A percentile compares a stretch with the other conserved stretches of the same genome.
Conservation (phyloP, 1,140 invertebrate genomes). For the Acromyrmex heyeri region DNA sequence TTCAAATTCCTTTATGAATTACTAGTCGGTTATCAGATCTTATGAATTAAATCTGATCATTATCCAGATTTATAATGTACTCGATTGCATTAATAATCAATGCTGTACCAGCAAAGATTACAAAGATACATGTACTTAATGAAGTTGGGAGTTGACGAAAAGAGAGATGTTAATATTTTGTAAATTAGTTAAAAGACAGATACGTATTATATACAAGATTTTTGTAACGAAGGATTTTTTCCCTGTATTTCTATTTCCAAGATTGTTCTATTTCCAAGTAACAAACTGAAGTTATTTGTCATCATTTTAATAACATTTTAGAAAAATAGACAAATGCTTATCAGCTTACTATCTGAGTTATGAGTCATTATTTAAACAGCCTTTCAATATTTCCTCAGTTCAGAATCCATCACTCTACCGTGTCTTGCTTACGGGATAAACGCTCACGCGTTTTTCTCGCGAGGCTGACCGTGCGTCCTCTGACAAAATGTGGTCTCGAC, state of each 20-base stretch:
- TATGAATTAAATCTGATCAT: not conserved
- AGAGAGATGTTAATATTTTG: not conserved
- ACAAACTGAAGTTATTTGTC: no score
- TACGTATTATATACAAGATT: not conserved
- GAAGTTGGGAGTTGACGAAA: not conserved
- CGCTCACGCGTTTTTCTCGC: constrained; percentile 46
- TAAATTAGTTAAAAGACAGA: not conserved
- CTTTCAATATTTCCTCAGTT: not conserved
- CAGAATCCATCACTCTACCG: not conserved
- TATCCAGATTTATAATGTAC: not conserved
- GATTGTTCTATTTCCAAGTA: not conserved
- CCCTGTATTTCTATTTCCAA: no score
- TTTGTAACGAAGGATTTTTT: not conserved
- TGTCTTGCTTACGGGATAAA: not conserved
- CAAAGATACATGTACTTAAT: not conserved
- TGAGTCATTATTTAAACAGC: not conserved
- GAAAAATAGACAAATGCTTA: no score
- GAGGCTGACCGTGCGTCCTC: constrained; percentile 57
- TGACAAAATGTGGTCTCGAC: constrained; percentile 67
- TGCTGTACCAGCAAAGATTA: not conserved
- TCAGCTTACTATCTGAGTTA: no score
- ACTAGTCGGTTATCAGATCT: not conserved
- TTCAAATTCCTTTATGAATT: not conserved
- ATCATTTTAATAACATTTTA: no score
- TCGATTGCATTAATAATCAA: not conserved